Base-by-base conservation (phyloP, 2,888 invertebrate genomes). In the Eristalinus aeneus region DNA sequence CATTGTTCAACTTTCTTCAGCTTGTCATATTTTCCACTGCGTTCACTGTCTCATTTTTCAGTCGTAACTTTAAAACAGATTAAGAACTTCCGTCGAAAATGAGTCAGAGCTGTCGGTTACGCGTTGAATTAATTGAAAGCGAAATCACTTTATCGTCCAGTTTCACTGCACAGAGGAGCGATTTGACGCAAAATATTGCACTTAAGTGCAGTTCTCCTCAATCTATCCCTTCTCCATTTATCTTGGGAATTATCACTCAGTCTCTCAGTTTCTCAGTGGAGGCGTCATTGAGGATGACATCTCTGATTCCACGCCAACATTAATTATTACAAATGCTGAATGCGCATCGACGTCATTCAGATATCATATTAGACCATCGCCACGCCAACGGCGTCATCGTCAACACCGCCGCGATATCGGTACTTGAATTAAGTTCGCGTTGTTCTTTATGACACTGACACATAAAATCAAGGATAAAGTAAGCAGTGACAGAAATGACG, bases 51-150 rank as follows among this genome's bases (percentile, higher is more conserved):
- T 71, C 58, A 74, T 71, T 77, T 58, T 83, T 20, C 36, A 23
- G 16, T 54, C 32, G 60, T 63, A 69, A 60, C 32, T 69, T 74
- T 69, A 65, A 78, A 78, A 65, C 75, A 75, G 69, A 81, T 75
- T 75, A 69, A 74, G 78, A 74, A 71, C 83, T 84, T 84, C 83
- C 83, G 79, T 71, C 71, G n/a, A 65, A 75, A 79, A 46, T 75
- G 65, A 64, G 32, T 84, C 84, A 71, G 74, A 27, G 1, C 23
- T 58, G 39, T 69, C 76, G 54, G 34, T 53, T 64, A 39, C 72
- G 65, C 27, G 20, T 11, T 10, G 53, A 69, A 74, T 79, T 64
- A 74, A 84, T 84, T 84, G 84, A 84, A 84, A 84, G 79, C 46
- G 75, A 79, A 79, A 67, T 32, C 54, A 54, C 79, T 71, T 75